Conservation (phyloP, 2,797 vertebrate genomes). For the Simalia tracyae region DNA sequence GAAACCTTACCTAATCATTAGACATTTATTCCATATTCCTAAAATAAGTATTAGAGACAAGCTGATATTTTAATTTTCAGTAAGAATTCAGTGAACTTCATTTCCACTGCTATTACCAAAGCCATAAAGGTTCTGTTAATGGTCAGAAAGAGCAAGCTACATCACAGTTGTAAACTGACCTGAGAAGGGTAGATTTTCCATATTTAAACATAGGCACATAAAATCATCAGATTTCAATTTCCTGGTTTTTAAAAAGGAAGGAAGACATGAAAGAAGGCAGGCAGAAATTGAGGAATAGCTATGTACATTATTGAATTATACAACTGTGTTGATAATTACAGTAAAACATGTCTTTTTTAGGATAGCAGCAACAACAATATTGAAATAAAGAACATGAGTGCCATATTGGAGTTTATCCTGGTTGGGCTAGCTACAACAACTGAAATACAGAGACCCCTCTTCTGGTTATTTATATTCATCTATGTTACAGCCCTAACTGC, state of each 20-base stretch:
- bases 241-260: not conserved
- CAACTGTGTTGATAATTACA: not conserved
- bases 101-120: not conserved
- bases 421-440: constrained; percentile 41
- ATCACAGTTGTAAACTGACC: not conserved
- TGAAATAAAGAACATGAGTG: constrained; percentile 1
- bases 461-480: not conserved
- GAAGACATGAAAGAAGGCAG: not conserved
- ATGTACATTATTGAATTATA: not conserved
- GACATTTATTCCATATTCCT: not conserved
- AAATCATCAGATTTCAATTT: not conserved
- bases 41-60: not conserved
- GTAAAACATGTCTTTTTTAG: not conserved
- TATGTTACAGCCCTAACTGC: constrained; percentile 23
- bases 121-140: not conserved
- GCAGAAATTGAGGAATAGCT: not conserved
- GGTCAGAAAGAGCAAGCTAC: not conserved
- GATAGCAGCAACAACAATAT: not conserved
- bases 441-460: constrained; percentile 1
- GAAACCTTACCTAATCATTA: not conserved
- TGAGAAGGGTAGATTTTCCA: not conserved
- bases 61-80: too few relatives aligned
- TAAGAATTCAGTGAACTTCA: not conserved
- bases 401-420: constrained; percentile 38
- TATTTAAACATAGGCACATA: not conserved